Evolutionary conservation across 2,797 vertebrate genomes (phyloP), one percentile per base, ranked within the genome.

Genomic region (Podarcis lilfordi): DNA sequence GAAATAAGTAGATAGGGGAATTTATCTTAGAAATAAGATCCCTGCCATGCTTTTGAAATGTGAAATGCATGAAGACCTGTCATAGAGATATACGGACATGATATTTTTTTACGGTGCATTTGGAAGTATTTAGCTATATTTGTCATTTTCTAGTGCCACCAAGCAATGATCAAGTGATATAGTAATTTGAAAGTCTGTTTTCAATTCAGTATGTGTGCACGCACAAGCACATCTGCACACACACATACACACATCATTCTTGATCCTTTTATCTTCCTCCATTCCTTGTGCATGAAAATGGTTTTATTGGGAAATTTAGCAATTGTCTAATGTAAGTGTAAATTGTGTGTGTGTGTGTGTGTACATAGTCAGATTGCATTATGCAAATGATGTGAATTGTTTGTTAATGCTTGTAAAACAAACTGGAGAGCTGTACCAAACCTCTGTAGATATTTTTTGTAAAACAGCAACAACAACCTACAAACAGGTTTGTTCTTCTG

Each of bases 71-170:
- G 96, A 97, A 97, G 96, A 96, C 95, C 96, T 96, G 96, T 97
- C 97, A 97, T 93, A 94, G 97, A 97, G 96, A 96, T 97, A 96
- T 96, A 97, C 96, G 94, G 97, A 98, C 97, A 96, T 98, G 97
- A 98, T 98, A 97, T 98, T 97, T 98, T 96, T 97, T 96, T 96
- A 95, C 96, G 96, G 96, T 95, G 96, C 96, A 97, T 97, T 98
- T 97, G 96, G 96, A 98, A 98, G 97, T 98, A 97, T 98, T 98
- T 98, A 98, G 97, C 97, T 98, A 96, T 96, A 95, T 97, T 96
- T 97, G 95, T 97, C 97, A 97, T 95, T 96, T 88, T 91, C 92
- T 92, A 91, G 93, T 94, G 92, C 93, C 94, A 95, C 94, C 95
- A 95, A 96, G 95, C 95, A 96, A 72, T 94, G 92, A 96, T 96